Percentiles rank a stretch among this genome's conserved stretches.
phyloP scores from a whole-genome alignment of 2,797 vertebrate genomes.

The Semaprochilodus insignis region DNA sequence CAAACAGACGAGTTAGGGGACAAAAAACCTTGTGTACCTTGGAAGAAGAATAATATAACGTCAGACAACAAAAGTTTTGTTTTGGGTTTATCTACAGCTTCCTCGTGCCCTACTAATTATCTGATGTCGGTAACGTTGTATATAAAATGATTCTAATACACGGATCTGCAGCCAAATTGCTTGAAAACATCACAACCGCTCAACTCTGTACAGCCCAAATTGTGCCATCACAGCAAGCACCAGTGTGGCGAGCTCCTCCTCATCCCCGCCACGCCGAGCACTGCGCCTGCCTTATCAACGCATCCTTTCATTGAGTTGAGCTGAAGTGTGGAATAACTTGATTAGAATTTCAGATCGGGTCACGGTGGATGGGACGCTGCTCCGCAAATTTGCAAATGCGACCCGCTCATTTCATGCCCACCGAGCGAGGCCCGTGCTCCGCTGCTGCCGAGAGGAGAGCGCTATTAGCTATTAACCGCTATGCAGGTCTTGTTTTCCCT shows the following conservation, averaged over 20 bases:
- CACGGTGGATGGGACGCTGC: not conserved
- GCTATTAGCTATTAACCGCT: conserved; percentile 14
- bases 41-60: no score
- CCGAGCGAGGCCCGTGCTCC: not conserved
- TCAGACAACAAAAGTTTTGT: no score
- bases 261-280: conserved; percentile 9
- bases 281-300: conserved; percentile 8
- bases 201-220: conserved; percentile 4
- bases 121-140: no score
- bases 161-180: no score
- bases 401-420: conserved; percentile 17
- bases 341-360: conserved; percentile 35
- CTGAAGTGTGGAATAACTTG: conserved; percentile 30
- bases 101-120: no score
- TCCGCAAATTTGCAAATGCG: conserved; percentile 14
- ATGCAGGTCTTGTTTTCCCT: not conserved
- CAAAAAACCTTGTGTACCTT: no score
- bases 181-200: not conserved
- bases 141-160: no score
- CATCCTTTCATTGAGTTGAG: conserved; percentile 29
- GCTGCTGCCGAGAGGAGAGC: not conserved
- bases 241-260: not conserved
- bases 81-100: no score
- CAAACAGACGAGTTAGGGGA: no score
- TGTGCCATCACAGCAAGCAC: conserved; percentile 7